Evolutionary conservation across 2,113 vertebrate species (phyloP).

Genomic region (Nettapus auritus): DNA sequence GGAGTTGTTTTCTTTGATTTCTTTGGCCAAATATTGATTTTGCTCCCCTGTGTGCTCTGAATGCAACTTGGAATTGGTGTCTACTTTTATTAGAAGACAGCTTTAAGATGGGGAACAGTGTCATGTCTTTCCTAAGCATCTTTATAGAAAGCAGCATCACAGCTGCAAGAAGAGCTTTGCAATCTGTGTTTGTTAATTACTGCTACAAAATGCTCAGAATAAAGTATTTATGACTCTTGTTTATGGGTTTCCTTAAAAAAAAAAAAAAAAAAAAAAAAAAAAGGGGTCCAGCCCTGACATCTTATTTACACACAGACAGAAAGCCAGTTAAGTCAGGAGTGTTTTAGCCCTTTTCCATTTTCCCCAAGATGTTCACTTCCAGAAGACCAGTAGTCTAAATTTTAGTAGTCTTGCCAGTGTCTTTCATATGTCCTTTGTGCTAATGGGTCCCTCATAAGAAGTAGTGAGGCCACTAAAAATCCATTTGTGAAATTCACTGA

Average conservation of each 20-base stretch:
- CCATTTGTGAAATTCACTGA: background rate
- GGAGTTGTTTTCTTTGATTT: slow-evolving; percentile 12
- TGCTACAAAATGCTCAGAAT: background rate
- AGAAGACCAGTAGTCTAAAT: background rate
- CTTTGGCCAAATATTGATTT: slow-evolving; percentile 31
- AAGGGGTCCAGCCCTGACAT: background rate
- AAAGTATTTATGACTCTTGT: background rate
- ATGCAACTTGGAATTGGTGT: slow-evolving; percentile 2
- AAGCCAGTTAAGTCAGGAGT: background rate
- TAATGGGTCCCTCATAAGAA: background rate
- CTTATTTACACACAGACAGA: background rate
- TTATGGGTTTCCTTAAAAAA: background rate
- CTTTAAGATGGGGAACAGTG: background rate
- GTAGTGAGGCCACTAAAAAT: background rate
- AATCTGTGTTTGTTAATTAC: background rate
- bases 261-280: background rate
- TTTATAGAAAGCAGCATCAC: background rate
- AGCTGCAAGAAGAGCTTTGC: background rate
- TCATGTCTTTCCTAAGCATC: background rate
- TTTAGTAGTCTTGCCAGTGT: background rate
- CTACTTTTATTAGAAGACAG: slow-evolving; percentile 13
- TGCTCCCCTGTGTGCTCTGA: background rate
- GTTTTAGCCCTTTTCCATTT: background rate
- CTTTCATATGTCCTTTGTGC: background rate
- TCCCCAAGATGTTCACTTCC: background rate